Conservation (phyloP, 2,113 vertebrate species). For the Nestor notabilis region DNA sequence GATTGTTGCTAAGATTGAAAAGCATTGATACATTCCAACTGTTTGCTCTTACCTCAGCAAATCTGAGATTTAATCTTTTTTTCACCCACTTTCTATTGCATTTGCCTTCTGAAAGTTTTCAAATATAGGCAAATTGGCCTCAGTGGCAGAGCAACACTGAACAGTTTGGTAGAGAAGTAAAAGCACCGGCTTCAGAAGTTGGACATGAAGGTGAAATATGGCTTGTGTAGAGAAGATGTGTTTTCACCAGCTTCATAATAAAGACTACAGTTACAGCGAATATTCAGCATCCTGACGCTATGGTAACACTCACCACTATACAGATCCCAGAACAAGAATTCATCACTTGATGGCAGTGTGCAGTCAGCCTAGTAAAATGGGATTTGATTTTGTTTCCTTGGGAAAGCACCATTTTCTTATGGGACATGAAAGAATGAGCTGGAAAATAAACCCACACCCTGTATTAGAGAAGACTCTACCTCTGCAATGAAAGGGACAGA, state of each 20-base stretch:
- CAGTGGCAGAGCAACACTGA: slow-evolving; percentile 55
- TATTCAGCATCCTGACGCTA: slow-evolving; percentile 61
- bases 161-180: slow-evolving; percentile 73
- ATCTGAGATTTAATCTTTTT: background rate
- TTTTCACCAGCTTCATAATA: slow-evolving; percentile 58
- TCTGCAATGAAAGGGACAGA: background rate
- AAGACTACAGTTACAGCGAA: slow-evolving; percentile 54
- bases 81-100: background rate
- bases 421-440: background rate
- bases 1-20: slow-evolving; percentile 55
- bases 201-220: slow-evolving; percentile 69
- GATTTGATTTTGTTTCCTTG: slow-evolving; percentile 7
- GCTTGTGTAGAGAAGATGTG: slow-evolving; percentile 70
- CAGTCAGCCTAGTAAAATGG: background rate
- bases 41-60: slow-evolving; percentile 29
- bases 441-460: background rate
- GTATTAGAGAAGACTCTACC: background rate
- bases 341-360: slow-evolving; percentile 58
- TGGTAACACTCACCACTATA: slow-evolving; percentile 50
- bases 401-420: slow-evolving; percentile 63
- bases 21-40: slow-evolving; percentile 53
- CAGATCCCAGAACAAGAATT: slow-evolving; percentile 34
- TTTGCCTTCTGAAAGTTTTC: slow-evolving; percentile 41
- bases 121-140: slow-evolving; percentile 15
- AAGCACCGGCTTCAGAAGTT: slow-evolving; percentile 75